Evolutionary conservation across 2,888 invertebrate genomes (phyloP).

Genomic region (Vandiemenella viatica): DNA sequence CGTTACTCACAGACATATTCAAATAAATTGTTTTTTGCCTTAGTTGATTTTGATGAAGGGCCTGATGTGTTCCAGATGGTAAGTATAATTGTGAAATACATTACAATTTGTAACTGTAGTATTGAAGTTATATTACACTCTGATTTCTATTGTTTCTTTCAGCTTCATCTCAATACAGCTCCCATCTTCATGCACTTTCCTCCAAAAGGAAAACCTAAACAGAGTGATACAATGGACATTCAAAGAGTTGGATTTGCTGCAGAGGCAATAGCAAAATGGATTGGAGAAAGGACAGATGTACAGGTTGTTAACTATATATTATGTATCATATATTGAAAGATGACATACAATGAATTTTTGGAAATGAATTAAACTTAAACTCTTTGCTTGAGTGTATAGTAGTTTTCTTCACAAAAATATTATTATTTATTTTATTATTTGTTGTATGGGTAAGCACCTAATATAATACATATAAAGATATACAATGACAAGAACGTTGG

Average conservation of each 20-base stretch:
- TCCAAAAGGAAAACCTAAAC: constrained; percentile 85
- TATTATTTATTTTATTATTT: no score
- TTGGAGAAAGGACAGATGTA: constrained; percentile 87
- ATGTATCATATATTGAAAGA: no score
- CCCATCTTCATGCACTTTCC: constrained; percentile 99
- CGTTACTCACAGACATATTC: constrained; percentile 74
- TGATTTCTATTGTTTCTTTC: constrained; percentile 23
- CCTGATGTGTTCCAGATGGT: constrained; percentile 93
- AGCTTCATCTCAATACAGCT: constrained; percentile 91
- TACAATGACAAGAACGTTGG: no score
- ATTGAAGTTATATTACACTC: not conserved
- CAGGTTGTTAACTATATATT: no score
- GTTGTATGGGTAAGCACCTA: no score
- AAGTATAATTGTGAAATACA: constrained; percentile 22
- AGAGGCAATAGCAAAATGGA: constrained; percentile 91
- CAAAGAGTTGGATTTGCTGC: constrained; percentile 89
- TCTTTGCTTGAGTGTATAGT: no score
- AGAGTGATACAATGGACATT: constrained; percentile 90
- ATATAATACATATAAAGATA: no score
- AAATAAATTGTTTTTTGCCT: constrained; percentile 85
- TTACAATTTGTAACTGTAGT: constrained; percentile 18
- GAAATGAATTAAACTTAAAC: no score
- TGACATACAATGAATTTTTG: no score
- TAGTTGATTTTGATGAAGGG: constrained; percentile 98
- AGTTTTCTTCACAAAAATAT: no score